Evolutionary conservation across 2,888 invertebrate species (phyloP).

Genomic region (Pseudolycoriella hygida): DNA sequence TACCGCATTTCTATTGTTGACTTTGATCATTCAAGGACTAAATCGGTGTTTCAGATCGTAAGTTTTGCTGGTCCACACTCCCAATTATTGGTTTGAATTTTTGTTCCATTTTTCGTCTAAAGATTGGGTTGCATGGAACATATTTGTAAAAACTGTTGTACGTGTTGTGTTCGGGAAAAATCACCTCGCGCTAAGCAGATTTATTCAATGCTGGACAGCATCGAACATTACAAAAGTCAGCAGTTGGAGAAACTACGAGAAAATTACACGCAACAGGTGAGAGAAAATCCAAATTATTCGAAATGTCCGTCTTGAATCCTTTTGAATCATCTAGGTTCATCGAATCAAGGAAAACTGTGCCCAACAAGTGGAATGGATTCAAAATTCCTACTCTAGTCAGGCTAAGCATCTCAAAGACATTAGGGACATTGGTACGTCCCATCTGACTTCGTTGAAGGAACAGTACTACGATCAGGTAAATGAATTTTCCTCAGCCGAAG

Average conservation of each 20-base stretch:
- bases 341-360: slow-evolving; percentile 85
- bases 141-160: slow-evolving; percentile 42
- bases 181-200: slow-evolving; percentile 67
- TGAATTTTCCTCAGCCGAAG: too few relatives aligned
- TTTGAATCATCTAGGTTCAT: slow-evolving; percentile 48
- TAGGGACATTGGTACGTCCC: slow-evolving; percentile 78
- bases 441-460: slow-evolving; percentile 68
- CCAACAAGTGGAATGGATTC: slow-evolving; percentile 86
- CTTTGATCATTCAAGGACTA: slow-evolving; percentile 61
- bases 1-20: slow-evolving; percentile 57
- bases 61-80: neutral
- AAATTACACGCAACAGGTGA: slow-evolving; percentile 78
- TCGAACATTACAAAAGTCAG: slow-evolving; percentile 76
- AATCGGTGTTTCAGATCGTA: slow-evolving; percentile 36
- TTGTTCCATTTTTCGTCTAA: slow-evolving; percentile 10
- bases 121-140: slow-evolving; percentile 51
- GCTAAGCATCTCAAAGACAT: slow-evolving; percentile 73
- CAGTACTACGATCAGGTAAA: slow-evolving; percentile 82
- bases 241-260: slow-evolving; percentile 77
- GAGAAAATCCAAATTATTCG: neutral
- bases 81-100: neutral
- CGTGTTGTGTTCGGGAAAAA: slow-evolving; percentile 55
- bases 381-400: slow-evolving; percentile 78
- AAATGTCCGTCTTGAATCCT: neutral
- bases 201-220: slow-evolving; percentile 73